Evolutionary conservation across 2,797 vertebrate genomes (phyloP).

Genomic region (Strix occidentalis): DNA sequence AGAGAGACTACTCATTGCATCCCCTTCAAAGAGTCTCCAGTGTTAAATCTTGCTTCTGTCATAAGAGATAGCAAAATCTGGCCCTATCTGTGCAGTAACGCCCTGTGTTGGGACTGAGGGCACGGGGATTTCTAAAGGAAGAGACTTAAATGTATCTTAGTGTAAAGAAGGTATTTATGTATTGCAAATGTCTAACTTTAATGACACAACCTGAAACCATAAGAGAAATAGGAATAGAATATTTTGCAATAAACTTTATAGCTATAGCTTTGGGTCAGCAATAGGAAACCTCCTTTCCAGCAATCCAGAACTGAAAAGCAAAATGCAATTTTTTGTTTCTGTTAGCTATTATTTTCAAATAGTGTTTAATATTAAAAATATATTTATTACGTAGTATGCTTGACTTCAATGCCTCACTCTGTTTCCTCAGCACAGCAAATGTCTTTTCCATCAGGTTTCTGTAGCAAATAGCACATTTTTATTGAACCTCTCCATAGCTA

Average conservation of each 20-base stretch:
- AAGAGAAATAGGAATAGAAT: neutral
- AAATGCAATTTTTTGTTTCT: neutral
- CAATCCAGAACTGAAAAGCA: neutral
- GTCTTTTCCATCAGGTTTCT: conserved; percentile 8
- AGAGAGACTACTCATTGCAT: neutral
- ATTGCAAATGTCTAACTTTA: neutral
- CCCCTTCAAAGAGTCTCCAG: neutral
- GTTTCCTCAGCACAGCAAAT: neutral
- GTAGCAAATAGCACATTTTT: neutral
- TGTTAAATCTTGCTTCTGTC: neutral
- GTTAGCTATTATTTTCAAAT: neutral
- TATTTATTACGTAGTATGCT: neutral
- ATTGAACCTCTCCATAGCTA: neutral
- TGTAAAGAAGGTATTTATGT: neutral
- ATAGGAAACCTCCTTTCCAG: neutral
- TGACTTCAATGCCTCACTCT: neutral
- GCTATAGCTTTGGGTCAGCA: neutral
- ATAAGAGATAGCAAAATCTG: neutral
- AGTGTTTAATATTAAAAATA: neutral
- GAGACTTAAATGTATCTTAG: neutral
- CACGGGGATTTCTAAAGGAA: neutral
- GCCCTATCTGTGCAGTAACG: neutral
- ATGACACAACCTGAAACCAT: neutral
- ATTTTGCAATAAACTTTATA: neutral
- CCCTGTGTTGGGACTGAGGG: neutral